Evolutionary conservation across 2,113 vertebrate genomes (phyloP).

Genomic region (Microcebus tavaratra): DNA sequence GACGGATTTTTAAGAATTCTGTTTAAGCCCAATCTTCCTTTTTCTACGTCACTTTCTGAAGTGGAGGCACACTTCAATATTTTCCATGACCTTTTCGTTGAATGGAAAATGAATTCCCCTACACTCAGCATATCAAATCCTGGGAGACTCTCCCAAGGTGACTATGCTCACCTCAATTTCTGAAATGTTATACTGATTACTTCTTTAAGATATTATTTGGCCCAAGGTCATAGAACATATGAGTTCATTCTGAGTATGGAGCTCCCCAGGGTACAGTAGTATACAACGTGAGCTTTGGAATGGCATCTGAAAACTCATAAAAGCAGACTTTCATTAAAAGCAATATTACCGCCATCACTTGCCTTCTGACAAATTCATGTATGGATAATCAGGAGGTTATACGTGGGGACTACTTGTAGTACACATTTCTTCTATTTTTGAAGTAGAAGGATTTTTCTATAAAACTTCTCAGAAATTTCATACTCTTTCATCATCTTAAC

Average conservation of each 20-base stretch:
- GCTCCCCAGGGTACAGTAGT: background rate
- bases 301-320: background rate
- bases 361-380: background rate
- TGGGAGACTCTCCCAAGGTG: background rate
- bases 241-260: background rate
- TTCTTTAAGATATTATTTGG: slow-evolving; percentile 11
- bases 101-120: background rate
- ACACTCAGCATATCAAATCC: background rate
- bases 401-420: background rate
- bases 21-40: background rate
- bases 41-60: background rate
- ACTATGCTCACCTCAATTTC: background rate
- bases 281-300: background rate
- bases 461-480: background rate
- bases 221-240: background rate
- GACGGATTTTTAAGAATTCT: background rate
- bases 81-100: background rate
- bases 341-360: background rate
- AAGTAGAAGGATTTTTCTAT: background rate
- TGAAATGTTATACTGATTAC: background rate
- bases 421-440: background rate
- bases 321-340: background rate
- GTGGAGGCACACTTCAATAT: background rate
- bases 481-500: background rate
- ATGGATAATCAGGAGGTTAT: background rate